Base-by-base conservation (phyloP, 64 coral and sea anemone genomes). In the Platygyra sinensis region DNA sequence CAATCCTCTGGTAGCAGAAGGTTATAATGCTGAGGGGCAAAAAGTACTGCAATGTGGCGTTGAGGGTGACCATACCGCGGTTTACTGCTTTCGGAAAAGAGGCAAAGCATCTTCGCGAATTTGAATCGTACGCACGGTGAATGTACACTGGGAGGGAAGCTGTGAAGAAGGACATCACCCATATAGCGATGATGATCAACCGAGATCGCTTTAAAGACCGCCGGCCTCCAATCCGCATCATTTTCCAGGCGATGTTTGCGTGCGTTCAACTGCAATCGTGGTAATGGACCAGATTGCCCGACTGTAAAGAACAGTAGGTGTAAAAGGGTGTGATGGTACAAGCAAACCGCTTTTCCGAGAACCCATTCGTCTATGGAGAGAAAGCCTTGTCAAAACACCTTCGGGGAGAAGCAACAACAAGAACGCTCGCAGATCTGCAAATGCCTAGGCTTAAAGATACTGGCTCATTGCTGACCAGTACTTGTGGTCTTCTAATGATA, bases 221-320 rank as follows among this genome's bases (percentile, higher is more conserved):
- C 13, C 72, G 78, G 30, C 55, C 60, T 30, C 30, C 59, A 29
- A 50, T 12, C 19, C 54, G 30, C 61, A 61, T 80, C 30, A 29
- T 33, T 42, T 33, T 72, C 30, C 82, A 77, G 11, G 83, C 71
- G 60, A 86, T 86, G 32, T 92, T 86, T 14, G 59, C 24, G 74
- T 92, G 29, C 90, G 55, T 28, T 92, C 90, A 13, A 74, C 84
- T 46, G 90, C 90, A 28, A 92, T 92, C 10, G 76, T 71, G 0
- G 82, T 86, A 60, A 92, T 92, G 60, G 90, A 86, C 90, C 90
- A 92, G 5, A 92, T 86, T 6, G 82, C 86, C 12, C n/a, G n/a
- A 82, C 90, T 10, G 82, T 38, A 60, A 67, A 92, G 28, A 92
- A 92, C 4, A 75, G 71, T 92, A 74, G 0, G 60, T n/a, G n/a